Base-by-base conservation (phyloP, 2,113 vertebrate species). In the Psammodynastes pulverulentus region DNA sequence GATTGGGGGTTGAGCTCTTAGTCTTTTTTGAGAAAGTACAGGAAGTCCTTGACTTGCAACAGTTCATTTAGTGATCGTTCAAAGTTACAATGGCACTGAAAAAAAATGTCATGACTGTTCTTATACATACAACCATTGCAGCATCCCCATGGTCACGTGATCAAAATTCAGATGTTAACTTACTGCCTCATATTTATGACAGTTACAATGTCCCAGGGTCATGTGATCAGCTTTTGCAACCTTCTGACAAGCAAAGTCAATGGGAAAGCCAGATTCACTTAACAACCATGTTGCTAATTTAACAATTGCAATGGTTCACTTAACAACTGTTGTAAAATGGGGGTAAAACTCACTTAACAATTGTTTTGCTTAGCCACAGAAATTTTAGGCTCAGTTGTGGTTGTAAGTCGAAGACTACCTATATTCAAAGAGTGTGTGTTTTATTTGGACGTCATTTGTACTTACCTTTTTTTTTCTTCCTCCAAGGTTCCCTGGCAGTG, bases 401-500 rank as follows among this genome's bases (percentile, higher is more conserved):
- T 15, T 2, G 5, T n/a, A 67, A n/a, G 10, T 67, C 5, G 29
- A 67, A n/a, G 13, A 67, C 12, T 67, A 67, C 13, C 29, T 67
- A 29, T 34, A 84, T 90, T 51, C 29, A 34, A 52, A 91, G 3
- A 3, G 34, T 86, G 6, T 45, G 3, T 67, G 26, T 84, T 93
- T 84, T 93, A 15, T 93, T 91, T 53, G 90, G 56, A 46, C 89
- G 93, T 94, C 86, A 93, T 93, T 21, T 79, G 7, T 39, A 43
- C 34, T 79, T 43, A 39, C 34, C 7, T 79, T 43, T 39, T 19
- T 92, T 91, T 51, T 54, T 93, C 17, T 95, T 95, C 91, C 88
- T 93, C 54, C 87, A 23, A 99, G 99, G 99, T 62, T 99, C 99
- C 86, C 96, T 99, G 96, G 98, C 98, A 0, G 98, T 99, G 92